Conservation (phyloP, 2,888 invertebrate genomes). For the Argynnis bischoffii region DNA sequence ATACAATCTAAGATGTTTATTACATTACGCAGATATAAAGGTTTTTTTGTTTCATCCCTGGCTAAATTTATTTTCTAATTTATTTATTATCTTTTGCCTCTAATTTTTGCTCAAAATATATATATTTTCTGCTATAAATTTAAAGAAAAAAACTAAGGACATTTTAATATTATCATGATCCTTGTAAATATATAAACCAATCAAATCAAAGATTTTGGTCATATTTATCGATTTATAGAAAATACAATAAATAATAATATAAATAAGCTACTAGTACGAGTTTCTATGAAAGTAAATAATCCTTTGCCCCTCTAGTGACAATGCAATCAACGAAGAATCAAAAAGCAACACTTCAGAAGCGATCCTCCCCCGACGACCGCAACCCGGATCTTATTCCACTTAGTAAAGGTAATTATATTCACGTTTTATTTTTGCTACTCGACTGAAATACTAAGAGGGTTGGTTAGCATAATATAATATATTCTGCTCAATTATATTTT, state of each 20-base stretch:
- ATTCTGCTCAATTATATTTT: background rate
- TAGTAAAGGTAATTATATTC: slow-evolving; percentile 87
- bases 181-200: background rate
- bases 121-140: no score
- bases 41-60: no score
- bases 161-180: no score
- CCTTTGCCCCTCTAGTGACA: slow-evolving; percentile 57
- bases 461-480: background rate
- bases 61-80: no score
- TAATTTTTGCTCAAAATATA: no score
- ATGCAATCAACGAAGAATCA: slow-evolving; percentile 74
- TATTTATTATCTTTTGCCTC: no score
- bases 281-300: background rate
- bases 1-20: no score
- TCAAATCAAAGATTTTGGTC: no score
- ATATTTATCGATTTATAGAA: no score
- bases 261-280: no score
- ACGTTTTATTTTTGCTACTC: slow-evolving; percentile 2
- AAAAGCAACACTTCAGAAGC: slow-evolving; percentile 84
- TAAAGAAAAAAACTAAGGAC: no score
- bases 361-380: slow-evolving; percentile 87
- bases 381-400: slow-evolving; percentile 94
- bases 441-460: background rate
- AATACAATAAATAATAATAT: background rate
- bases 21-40: no score